Base-by-base conservation (phyloP, 1,140 invertebrate genomes). In the Hormaphis cornu region DNA sequence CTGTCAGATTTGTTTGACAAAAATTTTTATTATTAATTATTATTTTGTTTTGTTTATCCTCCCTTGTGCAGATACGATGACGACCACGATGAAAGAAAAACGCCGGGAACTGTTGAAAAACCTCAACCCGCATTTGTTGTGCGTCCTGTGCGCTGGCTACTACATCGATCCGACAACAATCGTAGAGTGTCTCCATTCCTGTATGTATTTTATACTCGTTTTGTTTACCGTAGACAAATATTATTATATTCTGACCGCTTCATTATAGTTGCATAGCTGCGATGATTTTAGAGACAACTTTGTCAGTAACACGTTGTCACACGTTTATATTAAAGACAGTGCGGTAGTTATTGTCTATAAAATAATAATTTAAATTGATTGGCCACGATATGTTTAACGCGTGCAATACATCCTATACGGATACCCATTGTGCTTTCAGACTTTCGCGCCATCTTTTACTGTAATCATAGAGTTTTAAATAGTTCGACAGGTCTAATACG, bases 141-240 rank as follows among this genome's bases (percentile, higher is more conserved):
- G 95, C 79, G 84, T 84, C 59, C 80, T 98, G 40, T 98, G 95
- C 80, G 83, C 85, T 70, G 94, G 95, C 16, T 97, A 97, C 76
- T 87, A 93, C 75, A 88, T 98, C 70, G 92, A 98, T 78, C 93
- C 95, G 7, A 95, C 92, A 10, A 94, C 93, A 33, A 93, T 97
- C 69, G 89, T 91, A 42, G 91, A 93, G 81, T 98, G 95, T 83
- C 83, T 95, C 71, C 94, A 97, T 80, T 92, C 93, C 30, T 96
- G 88, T 90, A 83, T 88, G 87, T 86, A 76, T 75, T 35, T 24
- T 22, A 40, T 20, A 61, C 54, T 54, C 28, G 35, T n/a, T 40
- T 33, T 18, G 30, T 18, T 6, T 53, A 6, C 4, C 26, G 8
- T 16, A 28, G 7, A 20, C n/a, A 26, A 26, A 44, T 70, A 69